Evolutionary conservation across 2,113 vertebrate genomes (phyloP).

Genomic region (Condylura cristata): DNA sequence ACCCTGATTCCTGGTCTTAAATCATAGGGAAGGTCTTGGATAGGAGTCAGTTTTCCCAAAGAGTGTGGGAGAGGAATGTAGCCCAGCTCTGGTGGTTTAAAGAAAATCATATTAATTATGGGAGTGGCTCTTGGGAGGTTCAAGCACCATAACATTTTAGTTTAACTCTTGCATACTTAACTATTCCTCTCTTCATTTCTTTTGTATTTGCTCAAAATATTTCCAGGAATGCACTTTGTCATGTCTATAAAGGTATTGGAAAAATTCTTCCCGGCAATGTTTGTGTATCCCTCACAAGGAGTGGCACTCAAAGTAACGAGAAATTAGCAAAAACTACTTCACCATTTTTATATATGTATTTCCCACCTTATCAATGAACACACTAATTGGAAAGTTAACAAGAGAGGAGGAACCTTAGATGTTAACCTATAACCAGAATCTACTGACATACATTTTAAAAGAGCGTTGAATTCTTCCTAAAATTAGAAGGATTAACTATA

Average conservation of each 20-base stretch:
- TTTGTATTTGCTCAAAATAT: not conserved
- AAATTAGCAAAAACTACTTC: not conserved
- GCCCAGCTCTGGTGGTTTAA: constrained; percentile 68
- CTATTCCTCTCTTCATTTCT: not conserved
- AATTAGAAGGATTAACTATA: not conserved
- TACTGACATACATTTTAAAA: not conserved
- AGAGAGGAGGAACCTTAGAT: not conserved
- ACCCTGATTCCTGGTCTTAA: not conserved
- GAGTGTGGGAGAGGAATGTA: constrained; percentile 56
- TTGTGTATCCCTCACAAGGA: not conserved
- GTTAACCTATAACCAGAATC: not conserved
- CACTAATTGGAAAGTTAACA: not conserved
- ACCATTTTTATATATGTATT: not conserved
- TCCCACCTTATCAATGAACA: not conserved
- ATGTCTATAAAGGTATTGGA: not conserved
- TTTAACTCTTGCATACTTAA: not conserved
- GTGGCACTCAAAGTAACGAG: not conserved
- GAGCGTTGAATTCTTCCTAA: not conserved
- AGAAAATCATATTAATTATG: constrained; percentile 65
- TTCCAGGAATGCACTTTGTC: not conserved
- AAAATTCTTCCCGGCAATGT: not conserved
- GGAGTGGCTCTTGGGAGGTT: constrained; percentile 26
- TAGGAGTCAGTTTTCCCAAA: constrained; percentile 37
- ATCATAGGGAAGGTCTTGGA: not conserved
- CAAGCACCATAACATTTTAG: constrained; percentile 47